These are phyloP conservation scores for Tetropium fuscum DNA, from an alignment of 2,888 invertebrate genomes.

Conservation along the genomic window DNA sequence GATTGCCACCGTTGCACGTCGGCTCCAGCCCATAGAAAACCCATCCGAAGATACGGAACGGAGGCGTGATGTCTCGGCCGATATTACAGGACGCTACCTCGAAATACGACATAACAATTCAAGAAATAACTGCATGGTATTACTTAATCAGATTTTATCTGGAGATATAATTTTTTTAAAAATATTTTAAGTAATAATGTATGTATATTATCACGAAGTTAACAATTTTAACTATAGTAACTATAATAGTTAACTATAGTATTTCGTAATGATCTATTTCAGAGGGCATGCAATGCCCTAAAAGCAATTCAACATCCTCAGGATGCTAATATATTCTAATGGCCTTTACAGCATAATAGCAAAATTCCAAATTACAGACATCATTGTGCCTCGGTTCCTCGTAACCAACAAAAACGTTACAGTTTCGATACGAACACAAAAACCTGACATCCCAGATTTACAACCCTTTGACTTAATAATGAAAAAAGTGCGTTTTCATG, in stretches of 20 bases:
- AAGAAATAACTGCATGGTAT: too few species aligned
- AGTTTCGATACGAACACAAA: slow-evolving; percentile 27
- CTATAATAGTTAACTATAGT: too few species aligned
- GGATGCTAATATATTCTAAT: background rate
- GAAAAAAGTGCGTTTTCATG: slow-evolving; percentile 51
- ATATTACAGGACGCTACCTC: slow-evolving; percentile 32
- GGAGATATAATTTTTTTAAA: too few species aligned
- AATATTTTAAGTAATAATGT: too few species aligned
- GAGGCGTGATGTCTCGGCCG: slow-evolving; percentile 54
- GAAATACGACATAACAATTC: too few species aligned
- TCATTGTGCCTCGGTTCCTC: slow-evolving; percentile 1
- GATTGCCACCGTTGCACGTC: slow-evolving; percentile 47
- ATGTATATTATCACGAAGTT: too few species aligned
- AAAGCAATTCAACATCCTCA: too few species aligned
- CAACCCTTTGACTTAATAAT: slow-evolving; percentile 47
- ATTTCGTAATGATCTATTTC: too few species aligned
- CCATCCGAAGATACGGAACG: slow-evolving; percentile 32
- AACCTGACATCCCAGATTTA: slow-evolving; percentile 48
- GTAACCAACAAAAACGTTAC: slow-evolving; percentile 18
- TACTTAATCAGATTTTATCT: too few species aligned
- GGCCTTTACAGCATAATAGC: too few species aligned
- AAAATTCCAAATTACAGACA: background rate
- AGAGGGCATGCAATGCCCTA: too few species aligned
- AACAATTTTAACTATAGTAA: too few species aligned
- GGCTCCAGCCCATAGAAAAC: slow-evolving; percentile 44